Base-by-base conservation (phyloP, 2,888 invertebrate genomes). In the Drosophila affinis region DNA sequence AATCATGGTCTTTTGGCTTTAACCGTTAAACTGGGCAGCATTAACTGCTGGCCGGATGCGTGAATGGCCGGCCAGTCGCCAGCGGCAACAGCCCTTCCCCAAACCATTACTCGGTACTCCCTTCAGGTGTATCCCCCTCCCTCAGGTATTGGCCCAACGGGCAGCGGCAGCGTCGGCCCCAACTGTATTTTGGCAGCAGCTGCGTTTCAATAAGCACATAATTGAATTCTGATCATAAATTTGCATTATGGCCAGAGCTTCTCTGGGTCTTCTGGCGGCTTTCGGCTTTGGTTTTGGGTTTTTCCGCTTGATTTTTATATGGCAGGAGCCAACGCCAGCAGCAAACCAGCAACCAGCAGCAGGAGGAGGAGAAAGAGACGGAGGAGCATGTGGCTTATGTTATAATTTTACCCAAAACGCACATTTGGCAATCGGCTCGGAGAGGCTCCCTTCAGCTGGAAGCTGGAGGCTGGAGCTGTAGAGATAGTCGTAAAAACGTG, bases 121-220 rank as follows among this genome's bases (percentile, higher is more conserved):
- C 46, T 17, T 9, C 69, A 53, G n/a, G 9, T 9, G 3, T 29
- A 46, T 24, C 18, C 34, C 47, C 34, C 47, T 58, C 39, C 51
- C 55, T 14, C 83, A 77, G 86, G 83, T 81, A 77, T 60, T 58
- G 39, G 39, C 39, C 39, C 39, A 39, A 7, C 14, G 39, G 39
- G 14, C 54, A 21, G 61, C 27, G 14, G 58, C 49, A 62, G 52
- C 18, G n/a, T 14, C 46, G 51, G 39, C 5, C 39, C 39, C 39
- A 39, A 39, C 39, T 39, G 39, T 39, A 39, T 39, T n/a, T 45
- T 62, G 68, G 73, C 73, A 86, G 76, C 83, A 83, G 88, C 83
- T 88, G 83, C 87, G 88, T 88, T 83, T 87, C 83, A 84, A 84
- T 89, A 84, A 89, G 89, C 89, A 89, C 88, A 89, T 84, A 84